Evolutionary conservation across 2,888 invertebrate genomes (phyloP).

Genomic region (Elysia crispata): DNA sequence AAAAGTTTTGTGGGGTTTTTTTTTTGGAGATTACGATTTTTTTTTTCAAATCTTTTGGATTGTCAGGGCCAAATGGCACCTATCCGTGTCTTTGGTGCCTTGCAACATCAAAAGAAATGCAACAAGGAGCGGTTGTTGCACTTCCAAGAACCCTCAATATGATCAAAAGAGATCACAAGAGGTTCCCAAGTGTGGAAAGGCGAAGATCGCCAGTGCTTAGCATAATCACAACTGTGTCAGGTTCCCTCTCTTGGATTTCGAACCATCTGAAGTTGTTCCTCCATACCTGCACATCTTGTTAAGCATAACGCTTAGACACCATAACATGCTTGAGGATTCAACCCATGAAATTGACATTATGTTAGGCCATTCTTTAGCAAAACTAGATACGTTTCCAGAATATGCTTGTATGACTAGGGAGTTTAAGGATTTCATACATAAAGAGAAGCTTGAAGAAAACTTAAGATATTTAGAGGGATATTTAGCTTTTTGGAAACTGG

Average conservation of each 20-base stretch:
- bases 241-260: slow-evolving; percentile 5
- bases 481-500: too few relatives aligned
- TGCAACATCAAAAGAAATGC: background rate
- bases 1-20: background rate
- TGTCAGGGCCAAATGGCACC: slow-evolving; percentile 17
- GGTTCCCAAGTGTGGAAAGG: background rate
- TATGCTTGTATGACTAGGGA: too few relatives aligned
- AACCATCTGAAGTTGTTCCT: background rate
- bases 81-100: slow-evolving; percentile 31
- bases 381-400: too few relatives aligned
- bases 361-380: too few relatives aligned
- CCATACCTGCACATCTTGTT: slow-evolving; percentile 21
- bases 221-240: slow-evolving; percentile 16
- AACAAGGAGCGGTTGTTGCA: background rate
- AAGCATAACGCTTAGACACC: slow-evolving; percentile 22
- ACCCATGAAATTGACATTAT: too few relatives aligned
- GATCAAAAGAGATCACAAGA: background rate
- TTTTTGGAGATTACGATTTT: slow-evolving; percentile 3
- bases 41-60: slow-evolving; percentile 12
- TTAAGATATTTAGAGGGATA: too few relatives aligned
- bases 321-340: too few relatives aligned
- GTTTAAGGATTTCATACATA: too few relatives aligned
- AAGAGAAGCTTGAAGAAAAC: too few relatives aligned
- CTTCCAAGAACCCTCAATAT: background rate
- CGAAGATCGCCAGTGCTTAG: background rate